Percentiles rank a stretch among this genome's conserved stretches.
Evolutionary conservation across 2,113 vertebrate genomes (phyloP).

Genomic region (Bos taurus): ARS-UCD2.0 NC_037344.1:2979501-2980000

Average conservation of each 20-base stretch:
- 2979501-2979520: neutral
- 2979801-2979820: neutral
- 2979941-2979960: neutral
- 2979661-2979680: neutral
- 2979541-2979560: neutral
- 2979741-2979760: neutral
- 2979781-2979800: neutral
- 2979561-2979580: neutral
- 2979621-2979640: neutral
- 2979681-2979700: neutral
- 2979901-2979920: neutral
- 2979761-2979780: neutral
- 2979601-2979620: neutral
- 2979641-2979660: neutral
- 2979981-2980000: neutral
- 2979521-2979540: neutral
- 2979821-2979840: neutral
- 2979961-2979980: neutral
- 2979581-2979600: neutral
- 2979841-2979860: neutral
- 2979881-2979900: rapidly evolving
- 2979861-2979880: neutral
- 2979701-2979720: neutral
- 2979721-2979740: neutral
- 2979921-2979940: neutral